Conservation (phyloP, 2,797 vertebrate genomes). For the Gymnocypris eckloni region DNA sequence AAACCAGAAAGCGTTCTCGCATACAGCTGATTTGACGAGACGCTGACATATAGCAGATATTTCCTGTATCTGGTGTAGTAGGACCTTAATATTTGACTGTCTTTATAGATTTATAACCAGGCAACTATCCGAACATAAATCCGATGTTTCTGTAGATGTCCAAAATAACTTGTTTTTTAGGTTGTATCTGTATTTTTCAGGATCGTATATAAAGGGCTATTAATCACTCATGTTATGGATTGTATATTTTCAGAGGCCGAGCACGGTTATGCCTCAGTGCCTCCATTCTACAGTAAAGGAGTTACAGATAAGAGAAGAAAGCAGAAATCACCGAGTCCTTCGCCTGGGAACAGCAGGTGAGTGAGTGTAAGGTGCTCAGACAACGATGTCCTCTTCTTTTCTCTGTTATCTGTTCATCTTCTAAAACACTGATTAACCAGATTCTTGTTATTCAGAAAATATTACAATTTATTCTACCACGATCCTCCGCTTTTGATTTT, state of each 20-base stretch:
- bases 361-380: conserved; percentile 36
- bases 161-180: not conserved
- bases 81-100: no score
- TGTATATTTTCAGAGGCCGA: conserved; percentile 83
- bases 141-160: not conserved
- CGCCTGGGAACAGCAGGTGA: conserved; percentile 82
- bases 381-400: not conserved
- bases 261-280: conserved; percentile 90
- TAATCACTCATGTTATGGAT: not conserved
- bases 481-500: not conserved
- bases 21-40: conserved; percentile 60
- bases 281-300: conserved; percentile 75
- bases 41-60: not conserved
- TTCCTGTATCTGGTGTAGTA: fast-evolving
- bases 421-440: not conserved
- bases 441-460: not conserved
- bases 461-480: not conserved
- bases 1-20: conserved; percentile 63
- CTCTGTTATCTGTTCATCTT: not conserved
- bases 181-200: not conserved
- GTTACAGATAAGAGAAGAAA: conserved; percentile 76
- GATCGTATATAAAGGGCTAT: not conserved
- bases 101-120: not conserved
- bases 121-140: no score
- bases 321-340: conserved; percentile 78